These are phyloP conservation scores for Trachops cirrhosus DNA, from an alignment of 2,797 vertebrate genomes.

Conservation along the genomic window DNA sequence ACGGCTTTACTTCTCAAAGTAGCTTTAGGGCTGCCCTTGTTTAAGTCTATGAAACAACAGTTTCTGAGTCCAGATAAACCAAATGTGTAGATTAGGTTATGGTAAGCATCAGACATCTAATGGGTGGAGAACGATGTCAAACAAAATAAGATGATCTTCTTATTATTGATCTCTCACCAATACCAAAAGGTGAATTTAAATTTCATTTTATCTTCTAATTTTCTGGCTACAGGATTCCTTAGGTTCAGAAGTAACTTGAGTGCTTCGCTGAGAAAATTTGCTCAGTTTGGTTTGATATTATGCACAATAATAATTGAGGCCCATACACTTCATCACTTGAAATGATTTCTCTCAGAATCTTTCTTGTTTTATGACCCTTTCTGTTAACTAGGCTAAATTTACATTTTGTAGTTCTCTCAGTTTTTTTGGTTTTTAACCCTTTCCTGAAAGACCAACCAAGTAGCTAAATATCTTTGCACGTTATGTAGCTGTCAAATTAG, in stretches of 20 bases:
- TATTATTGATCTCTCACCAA: background rate
- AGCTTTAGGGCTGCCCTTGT: background rate
- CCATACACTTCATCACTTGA: background rate
- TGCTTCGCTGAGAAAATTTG: background rate
- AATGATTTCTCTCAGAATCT: background rate
- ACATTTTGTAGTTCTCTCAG: background rate
- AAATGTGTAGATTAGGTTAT: background rate
- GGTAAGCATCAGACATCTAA: background rate
- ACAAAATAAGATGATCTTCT: background rate
- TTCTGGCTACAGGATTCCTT: background rate
- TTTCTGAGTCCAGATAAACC: background rate
- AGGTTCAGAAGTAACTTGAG: background rate
- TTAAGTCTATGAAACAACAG: background rate
- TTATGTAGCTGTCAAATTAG: background rate
- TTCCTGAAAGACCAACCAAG: background rate
- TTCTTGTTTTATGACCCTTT: background rate
- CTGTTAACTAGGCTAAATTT: background rate
- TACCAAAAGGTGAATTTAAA: background rate
- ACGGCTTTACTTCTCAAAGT: background rate
- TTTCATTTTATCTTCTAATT: slow-evolving; percentile 30
- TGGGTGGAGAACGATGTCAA: background rate
- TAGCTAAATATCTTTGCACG: background rate
- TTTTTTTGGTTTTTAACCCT: background rate
- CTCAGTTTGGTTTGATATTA: background rate
- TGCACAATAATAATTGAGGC: background rate